Percentiles rank a stretch among this genome's conserved stretches.
phyloP scores from a whole-genome alignment of 2,113 vertebrate genomes.

The Narcine bancroftii region DNA sequence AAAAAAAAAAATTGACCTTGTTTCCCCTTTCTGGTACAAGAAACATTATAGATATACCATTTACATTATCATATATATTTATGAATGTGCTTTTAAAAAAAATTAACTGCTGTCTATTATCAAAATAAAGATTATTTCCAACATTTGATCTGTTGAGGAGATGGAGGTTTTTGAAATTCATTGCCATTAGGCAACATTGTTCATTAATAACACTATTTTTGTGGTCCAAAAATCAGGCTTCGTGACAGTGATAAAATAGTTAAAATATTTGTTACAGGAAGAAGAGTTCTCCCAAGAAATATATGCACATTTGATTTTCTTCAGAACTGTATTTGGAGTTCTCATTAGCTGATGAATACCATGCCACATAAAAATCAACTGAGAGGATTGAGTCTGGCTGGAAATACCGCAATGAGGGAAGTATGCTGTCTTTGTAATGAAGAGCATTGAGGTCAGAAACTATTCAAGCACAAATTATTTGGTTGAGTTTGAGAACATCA shows the following conservation, averaged over 20 bases:
- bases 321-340: neutral
- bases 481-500: neutral
- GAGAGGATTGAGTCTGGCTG: neutral
- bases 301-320: neutral
- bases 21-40: neutral
- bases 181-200: neutral
- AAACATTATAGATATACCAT: neutral
- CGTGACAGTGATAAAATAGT: neutral
- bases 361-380: neutral
- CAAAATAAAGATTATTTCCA: neutral
- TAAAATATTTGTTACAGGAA: neutral
- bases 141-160: neutral
- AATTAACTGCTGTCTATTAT: too few species aligned
- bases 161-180: neutral
- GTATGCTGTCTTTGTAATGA: neutral
- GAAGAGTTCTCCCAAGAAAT: neutral
- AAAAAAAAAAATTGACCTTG: neutral
- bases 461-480: neutral
- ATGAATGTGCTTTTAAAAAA: neutral
- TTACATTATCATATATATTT: neutral
- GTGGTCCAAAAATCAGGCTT: neutral
- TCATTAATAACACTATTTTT: too few species aligned
- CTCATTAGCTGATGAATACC: neutral
- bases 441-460: neutral
- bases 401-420: neutral